Base-by-base conservation (phyloP, 2,797 vertebrate genomes). In the Mergus octosetaceus region DNA sequence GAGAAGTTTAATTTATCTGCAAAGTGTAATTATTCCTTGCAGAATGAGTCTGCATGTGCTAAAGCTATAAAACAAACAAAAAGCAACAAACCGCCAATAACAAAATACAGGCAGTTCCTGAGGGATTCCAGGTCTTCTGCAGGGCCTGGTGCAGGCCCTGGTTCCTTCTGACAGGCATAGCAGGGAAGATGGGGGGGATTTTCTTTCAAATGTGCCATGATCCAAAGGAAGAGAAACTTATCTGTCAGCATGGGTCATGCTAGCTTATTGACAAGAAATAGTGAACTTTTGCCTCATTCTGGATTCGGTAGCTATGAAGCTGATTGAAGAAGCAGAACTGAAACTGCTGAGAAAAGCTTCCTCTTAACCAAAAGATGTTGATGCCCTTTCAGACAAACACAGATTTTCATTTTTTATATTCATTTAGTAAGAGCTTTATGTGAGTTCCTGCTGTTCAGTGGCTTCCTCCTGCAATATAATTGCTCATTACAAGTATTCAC, bases 331-430 rank as follows among this genome's bases (percentile, higher is more conserved):
- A 94, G 53, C 62, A 95, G 91, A 97, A 96, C 82, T 85, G 65
- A 95, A 97, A 95, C 54, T 92, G 68, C 82, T 94, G 78, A 80
- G 74, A 79, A 92, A 66, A 89, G 18, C 36, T 87, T 75, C 28
- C 38, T 85, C 49, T 77, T 73, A 32, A 58, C 25, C n/a, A 84
- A 77, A 91, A 86, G 2, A 61, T 58, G 65, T 54, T 11, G 7
- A 21, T 75, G 39, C 27, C 25, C 47, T 89, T 76, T 82, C 36
- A 87, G 21, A 71, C 49, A 73, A 68, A 66, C 71, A n/a, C 17
- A 66, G 57, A 36, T 11, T 25, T 60, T 11, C n/a, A 32, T 32
- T 47, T 76, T 64, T 72, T 73, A 18, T 25, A 84, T 84, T 76
- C 30, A 39, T 22, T 81, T 81, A 84, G 32, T 45, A 77, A 47